Conservation (phyloP, 1,140 invertebrate genomes). For the Amphibalanus amphitrite region DNA sequence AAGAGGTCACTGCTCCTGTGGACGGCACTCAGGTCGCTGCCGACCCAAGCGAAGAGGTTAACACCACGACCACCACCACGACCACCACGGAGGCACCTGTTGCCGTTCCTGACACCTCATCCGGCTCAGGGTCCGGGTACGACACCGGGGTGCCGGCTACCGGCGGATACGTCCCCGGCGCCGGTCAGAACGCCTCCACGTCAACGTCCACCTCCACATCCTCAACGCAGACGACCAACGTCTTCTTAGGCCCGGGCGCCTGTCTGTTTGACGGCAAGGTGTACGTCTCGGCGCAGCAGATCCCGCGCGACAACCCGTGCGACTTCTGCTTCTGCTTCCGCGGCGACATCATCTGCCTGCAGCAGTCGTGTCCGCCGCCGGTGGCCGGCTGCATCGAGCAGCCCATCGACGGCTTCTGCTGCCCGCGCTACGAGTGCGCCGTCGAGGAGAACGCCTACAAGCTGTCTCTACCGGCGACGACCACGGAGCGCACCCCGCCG, state of each 20-base stretch:
- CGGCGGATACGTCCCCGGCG: background rate
- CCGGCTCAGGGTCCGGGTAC: background rate
- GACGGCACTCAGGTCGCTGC: background rate
- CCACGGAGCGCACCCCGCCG: slow-evolving; percentile 15
- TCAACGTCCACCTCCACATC: slow-evolving; percentile 3
- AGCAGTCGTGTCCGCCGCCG: slow-evolving; percentile 85
- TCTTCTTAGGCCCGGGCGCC: slow-evolving; percentile 57
- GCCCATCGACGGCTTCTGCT: slow-evolving; percentile 80
- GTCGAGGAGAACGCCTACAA: slow-evolving; percentile 51
- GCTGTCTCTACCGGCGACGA: slow-evolving; percentile 50
- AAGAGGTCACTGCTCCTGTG: background rate
- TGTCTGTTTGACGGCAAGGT: slow-evolving; percentile 79
- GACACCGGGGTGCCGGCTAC: background rate
- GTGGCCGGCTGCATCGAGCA: slow-evolving; percentile 69
- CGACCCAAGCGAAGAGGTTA: background rate
- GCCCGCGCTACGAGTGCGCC: slow-evolving; percentile 81
- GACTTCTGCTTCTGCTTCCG: slow-evolving; percentile 95
- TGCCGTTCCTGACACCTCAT: too few relatives aligned
- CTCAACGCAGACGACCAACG: slow-evolving; percentile 12
- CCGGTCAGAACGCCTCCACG: background rate
- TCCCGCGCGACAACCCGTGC: slow-evolving; percentile 79
- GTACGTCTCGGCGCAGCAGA: slow-evolving; percentile 84
- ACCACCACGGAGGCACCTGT: background rate
- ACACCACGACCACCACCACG: too few relatives aligned
- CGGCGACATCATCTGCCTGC: slow-evolving; percentile 84